Base-by-base conservation (phyloP, 2,888 invertebrate genomes). In the Deilephila elpenor region DNA sequence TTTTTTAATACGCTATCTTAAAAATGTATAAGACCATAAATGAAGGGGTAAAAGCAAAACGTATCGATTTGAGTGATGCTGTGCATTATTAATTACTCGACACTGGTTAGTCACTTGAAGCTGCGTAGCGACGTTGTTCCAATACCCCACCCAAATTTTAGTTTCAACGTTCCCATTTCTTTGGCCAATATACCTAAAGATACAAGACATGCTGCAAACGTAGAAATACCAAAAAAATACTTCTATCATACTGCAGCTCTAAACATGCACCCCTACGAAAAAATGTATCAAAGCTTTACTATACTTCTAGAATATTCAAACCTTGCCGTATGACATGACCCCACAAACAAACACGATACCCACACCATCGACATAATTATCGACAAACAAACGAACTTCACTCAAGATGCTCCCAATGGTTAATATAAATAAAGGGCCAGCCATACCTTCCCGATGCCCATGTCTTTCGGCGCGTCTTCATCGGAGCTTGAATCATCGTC, bases 401-500 rank as follows among this genome's bases (percentile, higher is more conserved):
- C 56, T 59, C 29, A 72, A 62, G 59, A 29, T 29, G 19, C 44
- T 44, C 29, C 64, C 59, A 59, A 17, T 25, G 20, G 7, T 64
- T 34, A 56, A 53, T 14, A 14, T n/a, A 19, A 59, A 64, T 34
- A 25, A 14, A 44, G 6, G 5, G 7, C 32, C 19, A 60, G 19
- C 70, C 81, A 77, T 91, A 96, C 96, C 95, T 95, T 91, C 79
- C 93, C 93, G 73, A 95, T 81, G 51, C 96, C 95, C 95, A 96
- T 95, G 84, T 92, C 89, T 78, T 90, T 94, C 1, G 91, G 92
- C 3, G 86, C 88, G 53, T 95, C 95, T 76, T 95, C 95, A 37
- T 96, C 96, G 34, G 96, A 95, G 51, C 95, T 95, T 62, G 96
- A 96, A 44, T 95, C 94, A 8, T 96, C 84, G 0, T 95, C 95